Evolutionary conservation across 1,140 invertebrate species (phyloP).

Genomic region (Cyclargus thomasi): DNA sequence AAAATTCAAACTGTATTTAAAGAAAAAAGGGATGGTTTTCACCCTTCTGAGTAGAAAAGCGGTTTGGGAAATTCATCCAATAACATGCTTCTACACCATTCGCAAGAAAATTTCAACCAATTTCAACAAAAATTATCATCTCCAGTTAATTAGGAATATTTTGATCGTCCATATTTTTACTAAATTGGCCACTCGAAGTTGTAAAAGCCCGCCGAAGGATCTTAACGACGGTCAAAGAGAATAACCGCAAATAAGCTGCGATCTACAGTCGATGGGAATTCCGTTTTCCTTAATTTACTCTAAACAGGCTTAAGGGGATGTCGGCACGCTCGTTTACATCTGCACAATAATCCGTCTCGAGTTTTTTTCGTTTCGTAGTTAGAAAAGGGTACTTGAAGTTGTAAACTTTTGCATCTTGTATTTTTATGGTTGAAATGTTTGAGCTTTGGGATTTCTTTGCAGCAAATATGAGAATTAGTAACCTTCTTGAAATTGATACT

Average conservation of each 20-base stretch:
- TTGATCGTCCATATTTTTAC: constrained; percentile 70
- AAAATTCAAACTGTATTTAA: too few relatives aligned
- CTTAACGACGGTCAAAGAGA: constrained; percentile 75
- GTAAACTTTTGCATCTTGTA: not conserved
- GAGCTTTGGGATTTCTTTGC: not conserved
- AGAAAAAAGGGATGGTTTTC: too few relatives aligned
- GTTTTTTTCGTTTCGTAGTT: not conserved
- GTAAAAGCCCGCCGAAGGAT: constrained; percentile 70
- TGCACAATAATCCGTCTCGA: constrained; percentile 46
- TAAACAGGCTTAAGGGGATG: constrained; percentile 58
- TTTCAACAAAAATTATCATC: constrained; percentile 16
- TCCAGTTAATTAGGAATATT: constrained; percentile 46
- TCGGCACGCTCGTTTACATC: constrained; percentile 56
- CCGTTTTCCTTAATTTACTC: constrained; percentile 69
- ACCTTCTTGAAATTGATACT: too few relatives aligned
- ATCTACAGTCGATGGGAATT: constrained; percentile 63
- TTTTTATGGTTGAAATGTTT: not conserved
- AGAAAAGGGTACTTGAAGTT: not conserved
- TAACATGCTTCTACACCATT: not conserved
- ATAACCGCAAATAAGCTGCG: constrained; percentile 74
- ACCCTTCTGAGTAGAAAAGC: too few relatives aligned
- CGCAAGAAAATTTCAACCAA: not conserved
- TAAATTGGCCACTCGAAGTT: constrained; percentile 73
- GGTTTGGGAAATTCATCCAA: too few relatives aligned
- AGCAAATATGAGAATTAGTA: too few relatives aligned